phyloP scores from a whole-genome alignment of 1,140 invertebrate genomes.

The Calephelis virginiensis region DNA sequence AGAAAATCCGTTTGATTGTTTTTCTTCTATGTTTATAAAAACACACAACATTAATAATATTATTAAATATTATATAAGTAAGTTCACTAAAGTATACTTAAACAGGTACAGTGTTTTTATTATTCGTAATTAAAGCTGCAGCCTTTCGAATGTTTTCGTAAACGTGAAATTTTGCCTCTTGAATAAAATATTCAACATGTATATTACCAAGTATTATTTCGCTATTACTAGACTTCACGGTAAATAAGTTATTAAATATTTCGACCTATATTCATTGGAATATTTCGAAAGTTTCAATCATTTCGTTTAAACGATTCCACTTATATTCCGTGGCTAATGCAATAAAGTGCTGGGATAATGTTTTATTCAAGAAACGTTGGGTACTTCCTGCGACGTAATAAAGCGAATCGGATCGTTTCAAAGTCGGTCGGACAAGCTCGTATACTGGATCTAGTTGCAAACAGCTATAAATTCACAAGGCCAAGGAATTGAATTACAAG shows the following conservation, averaged over 20 bases:
- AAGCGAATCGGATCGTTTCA: slow-evolving; percentile 30
- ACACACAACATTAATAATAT: no score
- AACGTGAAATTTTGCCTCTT: no score
- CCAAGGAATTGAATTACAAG: slow-evolving; percentile 12
- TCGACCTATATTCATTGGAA: background rate
- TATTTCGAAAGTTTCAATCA: slow-evolving; percentile 2
- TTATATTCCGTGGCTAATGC: slow-evolving; percentile 16
- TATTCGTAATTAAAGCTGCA: no score
- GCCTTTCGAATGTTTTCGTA: no score
- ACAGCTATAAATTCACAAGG: slow-evolving; percentile 10
- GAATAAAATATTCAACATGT: no score
- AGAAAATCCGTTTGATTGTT: no score
- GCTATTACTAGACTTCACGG: background rate
- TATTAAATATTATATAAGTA: no score
- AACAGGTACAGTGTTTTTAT: no score
- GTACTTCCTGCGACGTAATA: slow-evolving; percentile 29
- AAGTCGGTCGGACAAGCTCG: slow-evolving; percentile 18
- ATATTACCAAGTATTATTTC: no score
- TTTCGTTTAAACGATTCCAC: slow-evolving; percentile 4
- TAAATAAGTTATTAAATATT: background rate
- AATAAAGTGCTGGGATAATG: slow-evolving; percentile 26
- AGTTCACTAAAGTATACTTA: no score
- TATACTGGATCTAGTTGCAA: slow-evolving; percentile 13
- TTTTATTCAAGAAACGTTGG: slow-evolving; percentile 31
- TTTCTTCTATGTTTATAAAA: no score